Evolutionary conservation across 2,797 vertebrate species (phyloP).

Genomic region (Phylloscopus collybita): DNA sequence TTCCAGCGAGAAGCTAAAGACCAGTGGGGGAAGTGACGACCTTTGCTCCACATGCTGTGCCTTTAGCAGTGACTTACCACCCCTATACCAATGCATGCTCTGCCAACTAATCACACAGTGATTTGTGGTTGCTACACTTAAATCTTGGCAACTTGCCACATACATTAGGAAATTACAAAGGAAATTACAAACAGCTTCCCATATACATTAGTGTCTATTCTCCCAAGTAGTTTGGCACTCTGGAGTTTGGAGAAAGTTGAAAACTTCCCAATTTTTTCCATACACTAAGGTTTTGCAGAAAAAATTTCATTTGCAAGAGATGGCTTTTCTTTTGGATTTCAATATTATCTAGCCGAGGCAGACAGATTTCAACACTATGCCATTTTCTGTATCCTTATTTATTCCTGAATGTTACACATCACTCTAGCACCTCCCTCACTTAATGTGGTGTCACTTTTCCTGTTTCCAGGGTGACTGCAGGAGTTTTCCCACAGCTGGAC

Average conservation of each 20-base stretch:
- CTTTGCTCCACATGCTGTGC: background rate
- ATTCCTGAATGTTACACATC: background rate
- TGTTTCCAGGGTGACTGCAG: conserved; percentile 1
- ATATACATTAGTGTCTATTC: background rate
- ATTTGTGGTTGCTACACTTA: background rate
- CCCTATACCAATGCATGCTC: background rate
- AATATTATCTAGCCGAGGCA: background rate
- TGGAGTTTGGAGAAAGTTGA: background rate
- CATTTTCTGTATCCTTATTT: background rate
- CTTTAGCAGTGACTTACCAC: background rate
- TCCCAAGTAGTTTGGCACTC: background rate
- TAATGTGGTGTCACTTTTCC: background rate
- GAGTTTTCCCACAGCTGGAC: background rate
- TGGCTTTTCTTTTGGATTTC: background rate
- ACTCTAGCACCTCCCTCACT: background rate
- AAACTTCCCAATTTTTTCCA: background rate
- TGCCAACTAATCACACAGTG: background rate
- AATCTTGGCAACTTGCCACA: background rate
- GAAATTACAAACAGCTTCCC: background rate
- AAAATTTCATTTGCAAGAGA: background rate
- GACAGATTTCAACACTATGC: accelerated
- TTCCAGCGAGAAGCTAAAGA: background rate
- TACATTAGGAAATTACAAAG: background rate
- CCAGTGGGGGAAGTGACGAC: background rate
- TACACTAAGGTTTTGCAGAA: background rate